Base-by-base conservation (phyloP, 2,797 vertebrate genomes). In the Cirrhinus mrigala region DNA sequence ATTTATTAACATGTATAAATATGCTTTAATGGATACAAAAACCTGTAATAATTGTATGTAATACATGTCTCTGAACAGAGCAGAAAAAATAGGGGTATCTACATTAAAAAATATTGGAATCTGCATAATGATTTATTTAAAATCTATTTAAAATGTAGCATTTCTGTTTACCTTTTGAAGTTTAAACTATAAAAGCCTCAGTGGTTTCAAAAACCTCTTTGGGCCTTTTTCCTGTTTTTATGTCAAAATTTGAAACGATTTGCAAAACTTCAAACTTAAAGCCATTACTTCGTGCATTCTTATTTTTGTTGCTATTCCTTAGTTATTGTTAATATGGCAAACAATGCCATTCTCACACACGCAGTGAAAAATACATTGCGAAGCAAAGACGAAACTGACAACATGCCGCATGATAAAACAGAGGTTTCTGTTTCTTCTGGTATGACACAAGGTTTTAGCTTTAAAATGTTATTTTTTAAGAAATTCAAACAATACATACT, bases 1-100 rank as follows among this genome's bases (percentile, higher is more conserved):
- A 93, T 95, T 93, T 93, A 93, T 94, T 70, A 85, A 75, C 86
- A 84, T 89, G 89, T 90, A 87, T 92, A 89, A 88, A 92, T 92
- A 89, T 91, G 89, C 22, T 89, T 90, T 91, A 90, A 89, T 87
- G 83, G 88, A 81, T 88, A 85, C 85, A 50, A 56, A 50, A 85
- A 46, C 82, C 81, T 81, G 24, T 81, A 62, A 27, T 84, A 60
- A 88, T 87, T 76, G 79, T 76, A 71, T 66, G 60, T 81, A 37
- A 85, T 82, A 64, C 74, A 84, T 77, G 40, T 87, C 78, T 70
- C 79, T 80, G 24, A 54, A 66, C 18, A 46, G 11, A 54, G 76
- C 15, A 70, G 60, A 52, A 62, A 9, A 16, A 3, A 82, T 50
- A 52, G 52, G 2, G 3, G 12, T 37, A n/a, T 1, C 29, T 29